Base-by-base conservation (phyloP, 2,113 vertebrate species). In the Tenebrosternarchus preto region DNA sequence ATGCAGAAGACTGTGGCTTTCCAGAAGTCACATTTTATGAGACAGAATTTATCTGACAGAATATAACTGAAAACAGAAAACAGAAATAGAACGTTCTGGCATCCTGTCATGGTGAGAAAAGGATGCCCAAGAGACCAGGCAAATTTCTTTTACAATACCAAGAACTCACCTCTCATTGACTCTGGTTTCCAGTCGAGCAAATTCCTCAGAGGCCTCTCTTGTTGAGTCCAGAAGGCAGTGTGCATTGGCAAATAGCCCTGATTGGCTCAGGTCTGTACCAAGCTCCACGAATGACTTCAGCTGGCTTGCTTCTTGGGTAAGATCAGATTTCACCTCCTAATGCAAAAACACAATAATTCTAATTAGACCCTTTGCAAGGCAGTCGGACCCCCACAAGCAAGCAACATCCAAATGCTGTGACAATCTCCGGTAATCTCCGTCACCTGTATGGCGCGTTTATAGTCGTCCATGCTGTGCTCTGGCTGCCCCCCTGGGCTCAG, bases 381-480 rank as follows among this genome's bases (percentile, higher is more conserved):
- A 50, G 27, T 17, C 25, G 22, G 43, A 63, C 29, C 22, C n/a
- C 22, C 11, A 1, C 46, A 2, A 9, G 2, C 43, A 50, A 71
- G 27, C 8, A 36, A 60, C 22, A 16, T 53, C 24, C 50, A 50
- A 61, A 60, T 63, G 22, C 16, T 2, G 69, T 11, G 53, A 16
- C 19, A 39, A 17, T 19, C 67, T 60, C 12, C 36, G 55, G 31
- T 68, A 31, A 60, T 17, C 15, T 0, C 91, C 16, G 17, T 91
- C 78, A 99, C 97, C 96, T 98, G 95, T 50, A 98, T 90, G 64
- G 95, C 95, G 80, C 97, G 96, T 82, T 91, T 94, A 90, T 97
- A 98, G 89, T 82, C 93, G 4, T 94, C 92, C 17, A 99, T 93
- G 72, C 95, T 93, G 17, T 89, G 91, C 73, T 98, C 96, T 0